Evolutionary conservation across 1,140 invertebrate species (phyloP), one percentile per base, ranked within the genome.

Genomic region (Megathymus violae): DNA sequence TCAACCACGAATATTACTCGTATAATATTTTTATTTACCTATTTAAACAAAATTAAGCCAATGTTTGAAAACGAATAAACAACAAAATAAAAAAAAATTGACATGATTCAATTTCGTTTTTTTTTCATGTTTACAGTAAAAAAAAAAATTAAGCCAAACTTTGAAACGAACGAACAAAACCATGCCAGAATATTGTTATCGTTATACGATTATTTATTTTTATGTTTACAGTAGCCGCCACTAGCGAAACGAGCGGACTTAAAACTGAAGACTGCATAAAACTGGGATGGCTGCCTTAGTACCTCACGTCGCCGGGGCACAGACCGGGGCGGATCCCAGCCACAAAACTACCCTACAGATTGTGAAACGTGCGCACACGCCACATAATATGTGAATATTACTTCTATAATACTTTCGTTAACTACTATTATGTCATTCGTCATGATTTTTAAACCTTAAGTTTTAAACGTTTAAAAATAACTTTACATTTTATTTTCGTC

Each of bases 141-240:
- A n/a, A n/a, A n/a, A n/a, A n/a, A n/a, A n/a, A n/a, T n/a, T n/a
- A n/a, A n/a, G n/a, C n/a, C n/a, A n/a, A n/a, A n/a, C n/a, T n/a
- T n/a, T n/a, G n/a, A n/a, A n/a, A n/a, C n/a, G n/a, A n/a, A n/a
- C n/a, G n/a, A n/a, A n/a, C n/a, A n/a, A n/a, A n/a, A n/a, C n/a
- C n/a, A n/a, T n/a, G n/a, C n/a, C n/a, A n/a, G n/a, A n/a, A n/a
- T n/a, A n/a, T n/a, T n/a, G n/a, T n/a, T n/a, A n/a, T n/a, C n/a
- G n/a, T n/a, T n/a, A n/a, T n/a, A n/a, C n/a, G n/a, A n/a, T n/a
- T n/a, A n/a, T n/a, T n/a, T 14, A 11, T 46, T 46, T 22, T 63
- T 61, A 44, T 71, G 58, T 83, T 79, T 22, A 19, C 85, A 88
- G 82, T 78, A 89, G 88, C 88, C 88, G 88, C 85, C 88, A 90